Conservation (phyloP, 2,888 invertebrate genomes). For the Euplexia lucipara region DNA sequence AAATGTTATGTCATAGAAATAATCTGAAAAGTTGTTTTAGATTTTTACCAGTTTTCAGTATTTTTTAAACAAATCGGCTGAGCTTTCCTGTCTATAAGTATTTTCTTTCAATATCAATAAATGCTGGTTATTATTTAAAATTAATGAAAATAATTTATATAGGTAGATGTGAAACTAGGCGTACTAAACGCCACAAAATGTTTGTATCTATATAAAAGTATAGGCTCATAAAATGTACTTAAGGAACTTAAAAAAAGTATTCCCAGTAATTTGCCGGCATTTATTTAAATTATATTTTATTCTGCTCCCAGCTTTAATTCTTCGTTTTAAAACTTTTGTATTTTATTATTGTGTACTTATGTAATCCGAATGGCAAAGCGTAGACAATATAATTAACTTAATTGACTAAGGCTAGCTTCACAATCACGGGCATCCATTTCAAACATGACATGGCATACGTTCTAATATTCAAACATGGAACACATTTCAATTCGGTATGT, state of each 20-base stretch:
- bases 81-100: neutral
- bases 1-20: too few species aligned
- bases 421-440: too few species aligned
- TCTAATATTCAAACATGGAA: too few species aligned
- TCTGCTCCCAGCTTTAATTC: constrained; percentile 30
- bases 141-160: neutral
- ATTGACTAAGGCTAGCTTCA: too few species aligned
- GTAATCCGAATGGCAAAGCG: neutral
- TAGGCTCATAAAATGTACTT: too few species aligned
- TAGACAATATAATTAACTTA: too few species aligned
- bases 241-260: too few species aligned
- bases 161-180: too few species aligned
- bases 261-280: neutral
- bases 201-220: too few species aligned
- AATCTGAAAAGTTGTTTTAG: neutral
- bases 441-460: too few species aligned
- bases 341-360: constrained; percentile 22
- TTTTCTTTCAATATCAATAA: neutral
- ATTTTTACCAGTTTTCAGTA: neutral
- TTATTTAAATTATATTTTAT: constrained; percentile 4
- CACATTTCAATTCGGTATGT: too few species aligned
- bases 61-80: neutral
- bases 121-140: neutral
- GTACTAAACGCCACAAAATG: too few species aligned
- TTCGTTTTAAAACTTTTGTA: constrained; percentile 36